Percentiles rank a stretch among this genome's conserved stretches.
These are phyloP conservation scores for Ceratosolen fusciceps DNA, from an alignment of 1,140 invertebrate genomes.

Conservation along the genomic window DNA sequence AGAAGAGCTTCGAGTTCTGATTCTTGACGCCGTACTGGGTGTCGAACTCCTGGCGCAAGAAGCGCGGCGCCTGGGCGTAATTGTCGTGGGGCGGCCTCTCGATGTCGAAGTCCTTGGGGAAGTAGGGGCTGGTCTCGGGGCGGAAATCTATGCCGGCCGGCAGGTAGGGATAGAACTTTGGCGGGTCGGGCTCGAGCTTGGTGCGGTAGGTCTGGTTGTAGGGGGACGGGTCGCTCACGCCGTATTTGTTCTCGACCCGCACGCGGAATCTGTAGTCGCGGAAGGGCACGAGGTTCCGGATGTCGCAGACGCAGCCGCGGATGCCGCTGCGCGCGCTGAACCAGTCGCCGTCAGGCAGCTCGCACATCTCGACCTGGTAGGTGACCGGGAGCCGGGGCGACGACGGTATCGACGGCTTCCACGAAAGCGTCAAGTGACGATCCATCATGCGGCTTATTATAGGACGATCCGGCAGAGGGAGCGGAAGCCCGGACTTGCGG, in stretches of 20 bases:
- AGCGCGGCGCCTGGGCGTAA: constrained; percentile 85
- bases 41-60: constrained; percentile 87
- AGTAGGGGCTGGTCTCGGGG: constrained; percentile 90
- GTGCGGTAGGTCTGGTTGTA: constrained; percentile 85
- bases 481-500: constrained; percentile 83
- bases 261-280: constrained; percentile 93
- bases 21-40: constrained; percentile 90
- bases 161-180: constrained; percentile 84
- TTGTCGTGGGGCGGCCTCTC: constrained; percentile 87
- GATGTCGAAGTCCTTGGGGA: constrained; percentile 91
- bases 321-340: constrained; percentile 85
- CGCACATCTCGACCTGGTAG: constrained; percentile 94
- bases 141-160: constrained; percentile 86
- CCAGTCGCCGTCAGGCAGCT: constrained; percentile 90
- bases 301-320: constrained; percentile 87
- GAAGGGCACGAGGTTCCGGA: constrained; percentile 86
- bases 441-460: constrained; percentile 92
- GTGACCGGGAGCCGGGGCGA: constrained; percentile 87
- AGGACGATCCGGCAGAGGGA: constrained; percentile 88
- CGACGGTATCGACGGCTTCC: constrained; percentile 90
- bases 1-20: constrained; percentile 88
- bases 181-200: constrained; percentile 84
- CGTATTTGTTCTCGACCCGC: constrained; percentile 95
- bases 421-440: constrained; percentile 86
- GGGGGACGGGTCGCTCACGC: constrained; percentile 95